Evolutionary conservation across 2,888 invertebrate genomes (phyloP), one percentile per base, ranked within the genome.

Genomic region (Sphaeridia pumilis): DNA sequence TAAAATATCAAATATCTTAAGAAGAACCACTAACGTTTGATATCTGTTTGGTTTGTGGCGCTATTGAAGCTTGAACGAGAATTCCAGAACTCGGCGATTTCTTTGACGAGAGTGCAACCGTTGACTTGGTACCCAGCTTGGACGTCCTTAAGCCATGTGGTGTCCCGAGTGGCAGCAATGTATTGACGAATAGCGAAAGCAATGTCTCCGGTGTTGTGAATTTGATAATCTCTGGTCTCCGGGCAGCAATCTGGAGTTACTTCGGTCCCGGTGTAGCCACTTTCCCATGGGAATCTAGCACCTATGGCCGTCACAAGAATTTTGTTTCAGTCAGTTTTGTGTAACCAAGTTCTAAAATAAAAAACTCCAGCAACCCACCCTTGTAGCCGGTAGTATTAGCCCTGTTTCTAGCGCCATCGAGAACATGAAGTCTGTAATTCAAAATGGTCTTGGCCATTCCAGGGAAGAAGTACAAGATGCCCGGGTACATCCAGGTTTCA

Each of bases 401-500:
- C 24, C 54, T 50, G 34, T 65, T 61, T 43, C 61, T 41, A 1
- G 66, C 64, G 5, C 64, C 59, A n/a, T 46, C 28, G 2, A 65
- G 47, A 7, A 49, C 56, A 14, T 49, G 41, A n/a, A 63, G 45
- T 3, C 66, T 51, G 44, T 66, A 66, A 38, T 62, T 65, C n/a
- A 66, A 36, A 12, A 64, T 52, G 51, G 65, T 54, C 45, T 54
- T 50, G 1, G 66, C 65, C 2, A 53, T 47, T 22, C 61, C 55
- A 10, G 64, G 65, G 51, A 55, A 61, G 25, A 66, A 55, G 48
- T 65, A 60, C 2, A 64, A 50, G 22, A 66, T 52, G 1, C 58
- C 7, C 5, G 66, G 66, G 43, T 57, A 66, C 65, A 66, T 66
- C 65, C 66, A 65, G 7, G 58, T 65, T 46, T 65, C 65, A 2